Base-by-base conservation (phyloP, 2,888 invertebrate genomes). In the Thumatha senex region DNA sequence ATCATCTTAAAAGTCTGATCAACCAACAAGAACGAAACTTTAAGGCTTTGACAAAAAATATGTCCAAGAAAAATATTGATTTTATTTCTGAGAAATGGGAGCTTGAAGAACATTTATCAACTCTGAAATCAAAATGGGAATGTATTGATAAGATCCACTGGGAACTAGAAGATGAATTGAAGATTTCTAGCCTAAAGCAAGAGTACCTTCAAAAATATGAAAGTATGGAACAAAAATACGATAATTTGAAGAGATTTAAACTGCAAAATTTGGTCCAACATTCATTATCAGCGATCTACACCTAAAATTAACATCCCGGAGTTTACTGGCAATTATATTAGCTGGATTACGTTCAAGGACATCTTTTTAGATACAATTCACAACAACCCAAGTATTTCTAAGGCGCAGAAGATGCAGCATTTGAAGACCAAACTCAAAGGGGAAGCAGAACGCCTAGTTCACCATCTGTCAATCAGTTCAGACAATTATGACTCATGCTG, bases 381-480 rank as follows among this genome's bases (percentile, higher is more conserved):
- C 18, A 44, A 24, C 12, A 35, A 44, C 10, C 34, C 43, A 7
- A 12, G 7, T 2, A 18, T 44, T 7, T 12, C 7, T 8, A 44
- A 24, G 7, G 35, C 39, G 8, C 39, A 46, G 15, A 46, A 46
- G 30, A 39, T 46, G 31, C 33, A 46, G 8, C 38, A 41, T 33
- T 38, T 35, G 10, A 30, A 36, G 29, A 31, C 41, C 1, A 30
- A 34, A 12, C 31, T 36, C 11, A 42, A 15, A 18, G 38, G 35
- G 0, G 36, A 42, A n/a, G 18, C 31, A n/a, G 42, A 36, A 38
- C 14, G 12, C 4, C 31, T 48, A 12, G 34, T 38, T 9, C 36
- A 42, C 10, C 35, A 41, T 29, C 31, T 46, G 14, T 11, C 9
- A 2, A 31, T 46, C 12, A 39, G 46, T 9, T 14, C 38, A 9